Percentiles rank a stretch among this genome's conserved stretches.
These are phyloP conservation scores for Lipotes vexillifer DNA, from an alignment of 2,113 vertebrate genomes.

Conservation along the genomic window DNA sequence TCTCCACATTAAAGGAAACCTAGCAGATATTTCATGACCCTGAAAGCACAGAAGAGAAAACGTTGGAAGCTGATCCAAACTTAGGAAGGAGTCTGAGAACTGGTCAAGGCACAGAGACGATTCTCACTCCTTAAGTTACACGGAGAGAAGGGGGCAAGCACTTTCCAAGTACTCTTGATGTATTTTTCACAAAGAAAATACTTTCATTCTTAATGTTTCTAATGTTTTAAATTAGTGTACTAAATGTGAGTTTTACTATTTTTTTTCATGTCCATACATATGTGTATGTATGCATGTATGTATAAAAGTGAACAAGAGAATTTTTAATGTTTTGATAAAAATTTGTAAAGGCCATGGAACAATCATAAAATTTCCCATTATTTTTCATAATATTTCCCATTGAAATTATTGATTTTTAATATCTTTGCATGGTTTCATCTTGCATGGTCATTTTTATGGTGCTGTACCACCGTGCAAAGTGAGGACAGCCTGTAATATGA, in stretches of 20 bases:
- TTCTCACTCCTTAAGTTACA: fast-evolving
- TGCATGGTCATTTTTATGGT: not conserved
- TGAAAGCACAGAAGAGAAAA: not conserved
- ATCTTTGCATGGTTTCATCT: not conserved
- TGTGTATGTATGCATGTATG: not conserved
- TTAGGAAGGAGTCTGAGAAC: not conserved
- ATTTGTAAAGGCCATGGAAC: not conserved
- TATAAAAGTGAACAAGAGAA: not conserved
- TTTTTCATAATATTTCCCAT: not conserved
- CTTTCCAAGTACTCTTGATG: not conserved
- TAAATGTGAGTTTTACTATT: not conserved
- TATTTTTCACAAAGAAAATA: not conserved
- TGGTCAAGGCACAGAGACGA: too few relatives aligned
- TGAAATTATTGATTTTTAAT: not conserved
- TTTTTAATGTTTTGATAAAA: not conserved
- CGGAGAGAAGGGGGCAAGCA: fast-evolving
- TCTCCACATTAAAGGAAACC: not conserved
- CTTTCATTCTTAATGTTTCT: not conserved
- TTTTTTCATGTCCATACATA: not conserved
- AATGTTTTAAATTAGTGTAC: not conserved
- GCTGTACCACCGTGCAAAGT: not conserved
- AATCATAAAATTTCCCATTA: not conserved
- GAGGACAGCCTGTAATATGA: not conserved
- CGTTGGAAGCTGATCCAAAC: not conserved
- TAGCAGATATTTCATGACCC: not conserved